These are phyloP conservation scores for Caenorhabditis briggsae DNA, from an alignment of 1,140 invertebrate genomes.

Conservation along the genomic window DNA sequence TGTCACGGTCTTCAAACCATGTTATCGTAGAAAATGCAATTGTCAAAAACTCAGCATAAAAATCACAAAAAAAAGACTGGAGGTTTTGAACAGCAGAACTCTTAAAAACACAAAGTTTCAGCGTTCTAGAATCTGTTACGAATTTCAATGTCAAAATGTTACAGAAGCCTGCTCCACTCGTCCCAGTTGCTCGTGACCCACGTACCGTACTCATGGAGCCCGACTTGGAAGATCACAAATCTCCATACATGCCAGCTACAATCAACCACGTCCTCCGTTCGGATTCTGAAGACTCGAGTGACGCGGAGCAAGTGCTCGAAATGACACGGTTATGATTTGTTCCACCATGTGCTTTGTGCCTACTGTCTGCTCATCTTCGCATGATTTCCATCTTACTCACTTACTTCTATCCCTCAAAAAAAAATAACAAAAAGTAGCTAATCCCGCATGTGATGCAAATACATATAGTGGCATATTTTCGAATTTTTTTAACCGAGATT, in stretches of 20 bases:
- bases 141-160: background rate
- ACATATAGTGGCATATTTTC: background rate
- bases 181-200: slow-evolving; percentile 21
- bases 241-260: slow-evolving; percentile 60
- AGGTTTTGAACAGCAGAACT: no score
- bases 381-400: background rate
- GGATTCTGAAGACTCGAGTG: slow-evolving; percentile 60
- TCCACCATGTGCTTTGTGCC: background rate
- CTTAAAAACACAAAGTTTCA: no score
- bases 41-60: no score
- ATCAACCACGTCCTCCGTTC: slow-evolving; percentile 58
- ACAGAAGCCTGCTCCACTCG: slow-evolving; percentile 39
- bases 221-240: slow-evolving; percentile 57
- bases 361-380: background rate
- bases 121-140: no score
- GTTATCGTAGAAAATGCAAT: no score
- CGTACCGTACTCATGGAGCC: slow-evolving; percentile 56
- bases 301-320: slow-evolving; percentile 56
- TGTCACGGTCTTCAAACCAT: no score
- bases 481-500: background rate
- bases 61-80: no score
- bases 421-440: background rate
- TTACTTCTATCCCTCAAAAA: background rate
- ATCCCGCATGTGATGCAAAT: background rate
- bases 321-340: slow-evolving; percentile 56